A percentile compares a stretch with the other conserved stretches of the same genome.
These are phyloP conservation scores for Sebastes kiyomatsui DNA, from an alignment of 2,797 vertebrate species.

Conservation along the genomic window DNA sequence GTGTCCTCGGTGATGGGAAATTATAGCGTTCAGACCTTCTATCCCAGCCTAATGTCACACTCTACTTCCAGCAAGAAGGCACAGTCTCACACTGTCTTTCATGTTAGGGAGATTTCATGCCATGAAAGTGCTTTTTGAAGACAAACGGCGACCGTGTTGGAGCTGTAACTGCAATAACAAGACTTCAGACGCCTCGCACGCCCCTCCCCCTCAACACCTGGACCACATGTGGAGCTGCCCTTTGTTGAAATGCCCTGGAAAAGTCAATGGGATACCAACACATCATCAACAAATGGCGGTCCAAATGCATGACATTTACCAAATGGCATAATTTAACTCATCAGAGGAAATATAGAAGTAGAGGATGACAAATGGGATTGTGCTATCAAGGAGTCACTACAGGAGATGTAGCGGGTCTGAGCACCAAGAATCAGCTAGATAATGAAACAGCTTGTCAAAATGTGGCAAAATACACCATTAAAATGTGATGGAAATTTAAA, in stretches of 20 bases:
- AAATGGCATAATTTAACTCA: slow-evolving; percentile 46
- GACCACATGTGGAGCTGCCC: slow-evolving; percentile 54
- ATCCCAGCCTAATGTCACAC: background rate
- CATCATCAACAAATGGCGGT: slow-evolving; percentile 48
- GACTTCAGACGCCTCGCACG: slow-evolving; percentile 6
- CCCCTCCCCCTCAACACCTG: slow-evolving; percentile 25
- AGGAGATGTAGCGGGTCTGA: background rate
- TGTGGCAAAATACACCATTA: background rate
- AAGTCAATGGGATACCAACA: slow-evolving; percentile 61
- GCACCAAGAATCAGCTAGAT: background rate
- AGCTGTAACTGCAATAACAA: slow-evolving; percentile 13
- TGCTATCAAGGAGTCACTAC: background rate
- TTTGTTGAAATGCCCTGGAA: slow-evolving; percentile 56
- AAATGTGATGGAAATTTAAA: background rate
- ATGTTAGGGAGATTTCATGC: background rate
- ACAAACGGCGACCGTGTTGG: background rate
- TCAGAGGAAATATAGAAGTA: background rate
- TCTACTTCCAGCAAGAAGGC: background rate
- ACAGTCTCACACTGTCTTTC: slow-evolving; percentile 18
- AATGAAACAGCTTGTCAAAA: background rate
- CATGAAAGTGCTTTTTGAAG: slow-evolving; percentile 18
- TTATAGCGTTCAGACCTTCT: background rate
- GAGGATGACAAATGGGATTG: background rate
- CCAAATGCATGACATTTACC: slow-evolving; percentile 60
- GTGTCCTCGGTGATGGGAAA: slow-evolving; percentile 12